Base-by-base conservation (phyloP, 1,140 invertebrate species). In the Listronotus bonariensis region DNA sequence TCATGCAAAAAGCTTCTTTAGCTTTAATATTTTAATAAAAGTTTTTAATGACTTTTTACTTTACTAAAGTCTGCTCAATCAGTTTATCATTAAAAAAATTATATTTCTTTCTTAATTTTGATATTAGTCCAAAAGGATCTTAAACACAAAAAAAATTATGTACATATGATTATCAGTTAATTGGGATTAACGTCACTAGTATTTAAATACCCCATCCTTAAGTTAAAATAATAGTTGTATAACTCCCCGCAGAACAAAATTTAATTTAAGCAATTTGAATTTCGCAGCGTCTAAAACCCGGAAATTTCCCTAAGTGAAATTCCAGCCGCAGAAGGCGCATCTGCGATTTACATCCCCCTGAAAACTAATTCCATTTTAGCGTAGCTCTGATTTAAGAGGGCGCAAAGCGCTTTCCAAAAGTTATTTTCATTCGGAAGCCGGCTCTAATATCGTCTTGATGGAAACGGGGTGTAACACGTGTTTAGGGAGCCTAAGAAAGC, bases 361-460 rank as follows among this genome's bases (percentile, higher is more conserved):
- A 68, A 71, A 71, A 62, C 67, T 71, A 72, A 71, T 72, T 68
- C 61, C 58, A 66, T 59, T 61, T 56, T 31, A 72, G 61, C 64
- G 56, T 43, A 40, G 64, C 48, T 45, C 51, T 71, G 68, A 70
- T 70, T 72, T 70, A 70, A 54, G 32, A 52, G 55, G 40, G 60
- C 66, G 65, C 55, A 69, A 68, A 72, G 51, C 64, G 60, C 66
- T 72, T 65, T 70, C 59, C 61, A 66, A 66, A 70, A 69, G 57
- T 72, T 72, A 67, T 69, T 70, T 70, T 55, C 58, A 66, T 68
- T 61, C 67, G 45, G 62, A 68, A 68, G 60, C 57, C 67, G 55
- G 55, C 63, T 62, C 68, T 68, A 70, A 70, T 70, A 68, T 68
- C 63, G 57, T 68, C 63, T 71, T 71, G 67, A 68, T 66, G 67